phyloP scores from a whole-genome alignment of 2,113 vertebrate genomes.

The Lepidothrix coronata region DNA sequence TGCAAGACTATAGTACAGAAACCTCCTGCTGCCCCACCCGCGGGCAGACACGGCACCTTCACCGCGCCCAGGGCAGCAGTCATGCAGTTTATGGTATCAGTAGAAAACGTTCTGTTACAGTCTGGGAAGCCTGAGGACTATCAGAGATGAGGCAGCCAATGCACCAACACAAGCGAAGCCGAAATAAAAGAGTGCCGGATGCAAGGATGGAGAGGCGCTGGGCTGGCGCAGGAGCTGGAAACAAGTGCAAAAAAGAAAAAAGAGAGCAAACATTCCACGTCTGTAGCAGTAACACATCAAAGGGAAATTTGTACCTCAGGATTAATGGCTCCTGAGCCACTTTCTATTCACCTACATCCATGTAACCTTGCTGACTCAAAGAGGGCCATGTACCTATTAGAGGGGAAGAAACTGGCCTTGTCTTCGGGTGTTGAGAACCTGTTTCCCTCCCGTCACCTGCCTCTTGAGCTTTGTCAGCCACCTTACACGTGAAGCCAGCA shows the following conservation, averaged over 20 bases:
- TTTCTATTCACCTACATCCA: not conserved
- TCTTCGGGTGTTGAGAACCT: not conserved
- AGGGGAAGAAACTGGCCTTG: not conserved
- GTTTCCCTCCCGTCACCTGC: not conserved
- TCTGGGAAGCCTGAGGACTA: conserved; percentile 12
- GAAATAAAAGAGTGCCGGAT: not conserved
- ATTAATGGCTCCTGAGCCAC: not conserved
- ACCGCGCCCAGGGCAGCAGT: not conserved
- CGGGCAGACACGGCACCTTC: not conserved
- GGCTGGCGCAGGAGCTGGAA: not conserved
- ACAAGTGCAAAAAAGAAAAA: not conserved
- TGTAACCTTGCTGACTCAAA: not conserved
- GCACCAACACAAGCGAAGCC: not conserved
- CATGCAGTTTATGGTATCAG: not conserved
- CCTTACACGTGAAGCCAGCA: not conserved
- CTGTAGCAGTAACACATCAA: not conserved
- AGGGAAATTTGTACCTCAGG: not conserved
- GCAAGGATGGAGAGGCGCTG: not conserved
- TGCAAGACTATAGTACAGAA: conserved; percentile 37
- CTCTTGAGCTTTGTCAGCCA: not conserved
- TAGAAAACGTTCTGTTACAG: conserved; percentile 13
- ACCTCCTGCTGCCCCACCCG: not conserved
- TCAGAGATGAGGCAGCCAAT: not conserved
- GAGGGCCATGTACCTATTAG: not conserved
- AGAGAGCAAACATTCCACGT: not conserved